Base-by-base conservation (phyloP, 2,888 invertebrate species). In the Apodemia hepburni region DNA sequence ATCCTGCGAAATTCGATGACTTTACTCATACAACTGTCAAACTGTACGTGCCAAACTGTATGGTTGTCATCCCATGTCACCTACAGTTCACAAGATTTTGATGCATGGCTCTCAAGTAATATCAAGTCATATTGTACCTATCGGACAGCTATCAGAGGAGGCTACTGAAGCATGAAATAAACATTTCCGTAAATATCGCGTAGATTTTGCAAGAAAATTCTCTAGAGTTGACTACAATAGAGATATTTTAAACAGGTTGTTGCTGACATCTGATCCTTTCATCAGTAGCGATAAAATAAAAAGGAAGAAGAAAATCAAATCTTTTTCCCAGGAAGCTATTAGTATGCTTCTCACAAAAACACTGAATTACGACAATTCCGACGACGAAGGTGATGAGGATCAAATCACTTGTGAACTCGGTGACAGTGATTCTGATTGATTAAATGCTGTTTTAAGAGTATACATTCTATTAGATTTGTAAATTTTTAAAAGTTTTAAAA, bases 11-110 rank as follows among this genome's bases (percentile, higher is more conserved):
- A 22, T 61, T 61, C 57, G 54, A 61, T 45, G 27, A 61, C 1
- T 61, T 45, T 42, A 27, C 57, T 29, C 22, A 58, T 18, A 58
- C 42, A 58, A 58, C 61, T 58, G 61, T 47, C 57, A 58, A 61
- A 61, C 17, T 27, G 58, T 29, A 42, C 42, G 57, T 58, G 27
- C n/a, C n/a, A 27, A 57, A 47, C 61, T 38, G 18, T 47, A 61
- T 29, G 57, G 57, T n/a, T 61, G 61, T 58, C 45, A 61, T 33
- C 38, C 42, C 54, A 61, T 58, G 58, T 57, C 42, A 45, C 29
- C 58, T 11, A 59, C 22, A 38, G 59, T 42, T 17, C 59, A 59
- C 42, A 59, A 59, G 42, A 35, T 59, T 17, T 17, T 47, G 17
- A 17, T 47, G 47, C 47, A 47, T 17, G 58, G 42, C 22, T 45